phyloP scores from a whole-genome alignment of 2,797 vertebrate species.

The Ceryle rudis region DNA sequence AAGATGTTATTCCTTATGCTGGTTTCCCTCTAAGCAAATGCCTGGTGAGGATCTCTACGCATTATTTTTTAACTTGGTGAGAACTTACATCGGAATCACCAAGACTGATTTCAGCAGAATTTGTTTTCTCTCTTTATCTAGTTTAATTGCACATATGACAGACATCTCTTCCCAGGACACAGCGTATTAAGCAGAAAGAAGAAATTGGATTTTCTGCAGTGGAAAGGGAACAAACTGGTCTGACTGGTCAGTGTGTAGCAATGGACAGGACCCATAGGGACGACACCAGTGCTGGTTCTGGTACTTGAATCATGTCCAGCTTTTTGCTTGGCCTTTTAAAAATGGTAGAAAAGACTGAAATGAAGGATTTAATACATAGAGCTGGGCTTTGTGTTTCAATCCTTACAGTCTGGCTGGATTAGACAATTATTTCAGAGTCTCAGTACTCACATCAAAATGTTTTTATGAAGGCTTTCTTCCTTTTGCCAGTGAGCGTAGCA shows the following conservation, averaged over 20 bases:
- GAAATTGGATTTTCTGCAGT: background rate
- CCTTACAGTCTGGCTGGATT: background rate
- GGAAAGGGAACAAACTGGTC: background rate
- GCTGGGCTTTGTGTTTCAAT: background rate
- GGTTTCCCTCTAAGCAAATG: background rate
- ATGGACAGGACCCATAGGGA: background rate
- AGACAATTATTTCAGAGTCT: background rate
- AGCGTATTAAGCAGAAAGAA: background rate
- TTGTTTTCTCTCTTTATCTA: background rate
- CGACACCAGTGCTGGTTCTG: background rate
- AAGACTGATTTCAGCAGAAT: background rate
- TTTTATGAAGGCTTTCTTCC: background rate
- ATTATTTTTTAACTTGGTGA: background rate
- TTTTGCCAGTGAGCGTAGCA: background rate
- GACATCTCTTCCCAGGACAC: background rate
- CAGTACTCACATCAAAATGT: background rate
- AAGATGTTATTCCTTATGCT: background rate
- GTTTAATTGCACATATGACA: background rate
- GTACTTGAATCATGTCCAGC: background rate
- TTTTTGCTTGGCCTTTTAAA: slow-evolving; percentile 22
- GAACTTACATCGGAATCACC: background rate
- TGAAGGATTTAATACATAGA: background rate
- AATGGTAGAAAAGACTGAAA: background rate
- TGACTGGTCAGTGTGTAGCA: background rate
- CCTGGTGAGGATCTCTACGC: background rate